Evolutionary conservation across 64 coral and sea anemone species (phyloP).

Genomic region (Pocillopora damicornis): DNA sequence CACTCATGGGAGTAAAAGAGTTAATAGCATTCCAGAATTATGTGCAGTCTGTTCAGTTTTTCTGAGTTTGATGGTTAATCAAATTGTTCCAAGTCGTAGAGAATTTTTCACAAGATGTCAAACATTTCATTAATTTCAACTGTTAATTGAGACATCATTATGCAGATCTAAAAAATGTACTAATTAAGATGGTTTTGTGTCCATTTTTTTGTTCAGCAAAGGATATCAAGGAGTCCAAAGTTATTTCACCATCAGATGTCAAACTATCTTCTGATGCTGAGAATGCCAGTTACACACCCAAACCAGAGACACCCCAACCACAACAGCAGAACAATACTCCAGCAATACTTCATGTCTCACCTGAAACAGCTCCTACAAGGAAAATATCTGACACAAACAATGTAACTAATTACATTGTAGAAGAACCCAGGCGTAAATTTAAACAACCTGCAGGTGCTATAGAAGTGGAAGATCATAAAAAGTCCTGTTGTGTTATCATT

Average conservation of each 20-base stretch:
- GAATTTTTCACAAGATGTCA: too few relatives aligned
- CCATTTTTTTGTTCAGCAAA: neutral
- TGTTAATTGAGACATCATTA: too few relatives aligned
- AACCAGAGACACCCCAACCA: neutral
- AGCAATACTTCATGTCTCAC: neutral
- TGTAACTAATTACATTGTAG: neutral
- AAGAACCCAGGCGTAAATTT: constrained; percentile 23
- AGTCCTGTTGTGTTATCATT: constrained; percentile 44
- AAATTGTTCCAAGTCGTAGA: too few relatives aligned
- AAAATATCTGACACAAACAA: constrained; percentile 22
- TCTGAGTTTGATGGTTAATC: too few relatives aligned
- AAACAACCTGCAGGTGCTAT: neutral
- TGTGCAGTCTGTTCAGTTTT: too few relatives aligned
- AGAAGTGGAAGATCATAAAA: constrained; percentile 36
- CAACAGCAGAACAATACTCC: neutral
- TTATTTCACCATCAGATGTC: constrained; percentile 33
- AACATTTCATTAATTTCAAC: too few relatives aligned
- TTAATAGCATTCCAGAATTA: too few relatives aligned
- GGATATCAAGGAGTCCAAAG: constrained; percentile 19
- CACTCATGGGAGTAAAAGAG: too few relatives aligned
- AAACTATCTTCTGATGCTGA: constrained; percentile 17
- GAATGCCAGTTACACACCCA: constrained; percentile 18
- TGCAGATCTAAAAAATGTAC: too few relatives aligned
- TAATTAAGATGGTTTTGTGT: neutral
- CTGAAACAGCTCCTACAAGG: neutral